These are phyloP conservation scores for Stenurella melanura DNA, from an alignment of 2,888 invertebrate genomes.

Conservation along the genomic window DNA sequence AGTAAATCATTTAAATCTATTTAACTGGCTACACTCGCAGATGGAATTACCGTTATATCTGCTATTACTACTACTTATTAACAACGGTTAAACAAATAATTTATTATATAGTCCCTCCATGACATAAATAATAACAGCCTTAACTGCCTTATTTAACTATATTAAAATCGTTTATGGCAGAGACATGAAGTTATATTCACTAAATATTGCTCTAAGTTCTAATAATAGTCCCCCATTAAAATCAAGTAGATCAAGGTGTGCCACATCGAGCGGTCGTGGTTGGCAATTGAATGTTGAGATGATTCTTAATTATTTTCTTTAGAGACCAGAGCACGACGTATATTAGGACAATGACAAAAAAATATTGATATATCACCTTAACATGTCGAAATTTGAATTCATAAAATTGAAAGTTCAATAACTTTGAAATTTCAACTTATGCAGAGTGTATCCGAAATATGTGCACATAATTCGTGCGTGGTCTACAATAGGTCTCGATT, in stretches of 20 bases:
- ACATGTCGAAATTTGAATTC: too few relatives aligned
- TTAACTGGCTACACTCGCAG: not conserved
- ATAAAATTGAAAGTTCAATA: too few relatives aligned
- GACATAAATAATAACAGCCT: constrained; percentile 9
- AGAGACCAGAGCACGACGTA: too few relatives aligned
- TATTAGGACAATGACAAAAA: too few relatives aligned
- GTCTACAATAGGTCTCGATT: too few relatives aligned
- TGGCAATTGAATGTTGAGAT: not conserved
- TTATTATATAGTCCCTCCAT: not conserved
- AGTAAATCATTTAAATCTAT: not conserved
- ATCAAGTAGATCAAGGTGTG: not conserved
- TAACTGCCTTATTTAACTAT: constrained; percentile 1
- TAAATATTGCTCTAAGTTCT: not conserved
- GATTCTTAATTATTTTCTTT: too few relatives aligned
- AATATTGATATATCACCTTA: too few relatives aligned
- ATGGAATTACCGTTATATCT: not conserved
- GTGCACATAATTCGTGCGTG: too few relatives aligned
- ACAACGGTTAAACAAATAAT: constrained; percentile 3
- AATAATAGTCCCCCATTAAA: not conserved
- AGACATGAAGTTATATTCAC: not conserved
- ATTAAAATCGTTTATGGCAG: not conserved
- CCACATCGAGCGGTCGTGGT: not conserved
- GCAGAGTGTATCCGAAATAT: too few relatives aligned
- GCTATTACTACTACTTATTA: not conserved
- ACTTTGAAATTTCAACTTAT: too few relatives aligned